Conservation (phyloP, 2,797 vertebrate species). For the Benthosema pterotum region DNA sequence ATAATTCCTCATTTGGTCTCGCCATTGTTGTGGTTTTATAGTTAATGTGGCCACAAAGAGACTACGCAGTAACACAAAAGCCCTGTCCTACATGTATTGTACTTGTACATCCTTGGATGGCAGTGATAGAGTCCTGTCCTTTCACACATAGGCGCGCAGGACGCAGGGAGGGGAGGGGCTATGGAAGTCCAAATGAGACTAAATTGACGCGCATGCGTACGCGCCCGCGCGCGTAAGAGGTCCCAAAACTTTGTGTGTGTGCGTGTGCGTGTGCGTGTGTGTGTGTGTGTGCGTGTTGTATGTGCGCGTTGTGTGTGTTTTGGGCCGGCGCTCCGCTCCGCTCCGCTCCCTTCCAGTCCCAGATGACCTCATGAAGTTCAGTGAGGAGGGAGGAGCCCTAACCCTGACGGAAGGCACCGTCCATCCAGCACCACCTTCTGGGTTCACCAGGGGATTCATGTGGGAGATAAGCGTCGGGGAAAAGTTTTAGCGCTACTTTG, state of each 20-base stretch:
- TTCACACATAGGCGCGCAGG: conserved; percentile 12
- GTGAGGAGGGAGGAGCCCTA: conserved; percentile 33
- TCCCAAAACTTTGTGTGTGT: too few relatives aligned
- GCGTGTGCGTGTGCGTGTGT: too few relatives aligned
- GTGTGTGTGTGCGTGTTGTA: too few relatives aligned
- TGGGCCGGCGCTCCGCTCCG: conserved; percentile 36
- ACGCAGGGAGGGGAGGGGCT: too few relatives aligned
- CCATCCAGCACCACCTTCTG: conserved; percentile 56
- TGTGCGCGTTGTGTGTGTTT: too few relatives aligned
- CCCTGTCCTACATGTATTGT: conserved; percentile 11
- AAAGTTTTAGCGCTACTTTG: conserved; percentile 53
- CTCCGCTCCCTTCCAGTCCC: not conserved
- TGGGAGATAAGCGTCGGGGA: conserved; percentile 68
- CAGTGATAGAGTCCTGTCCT: conserved; percentile 28
- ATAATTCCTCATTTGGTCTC: too few relatives aligned
- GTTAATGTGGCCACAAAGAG: too few relatives aligned
- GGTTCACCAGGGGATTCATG: conserved; percentile 55
- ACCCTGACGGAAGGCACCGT: too few relatives aligned
- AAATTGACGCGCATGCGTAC: too few relatives aligned
- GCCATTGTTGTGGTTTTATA: too few relatives aligned
- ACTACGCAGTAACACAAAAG: not conserved
- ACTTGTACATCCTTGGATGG: not conserved
- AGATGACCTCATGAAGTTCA: conserved; percentile 71
- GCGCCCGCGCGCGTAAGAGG: too few relatives aligned
- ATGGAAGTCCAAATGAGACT: too few relatives aligned